Base-by-base conservation (phyloP, 2,888 invertebrate species). In the Odontomyia ornata region DNA sequence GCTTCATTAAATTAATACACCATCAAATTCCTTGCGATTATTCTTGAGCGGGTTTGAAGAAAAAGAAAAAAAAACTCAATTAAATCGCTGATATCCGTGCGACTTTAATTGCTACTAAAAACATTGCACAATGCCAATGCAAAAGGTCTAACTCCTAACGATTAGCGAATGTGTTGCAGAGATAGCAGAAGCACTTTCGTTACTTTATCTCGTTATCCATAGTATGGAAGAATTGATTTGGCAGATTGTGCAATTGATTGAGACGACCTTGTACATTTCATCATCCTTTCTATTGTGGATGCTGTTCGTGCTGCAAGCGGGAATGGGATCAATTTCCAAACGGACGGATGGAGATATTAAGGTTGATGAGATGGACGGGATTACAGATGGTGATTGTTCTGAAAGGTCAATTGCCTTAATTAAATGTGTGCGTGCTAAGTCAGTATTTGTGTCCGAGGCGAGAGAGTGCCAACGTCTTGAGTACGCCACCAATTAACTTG, bases 1-100 rank as follows among this genome's bases (percentile, higher is more conserved):
- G 36, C 65, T 65, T 65, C 65, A 65, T 65, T 65, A 65, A 65
- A 65, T 65, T 65, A 65, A 65, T 65, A 65, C 65, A 36, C 36
- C 36, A 36, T 65, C 18, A 65, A 65, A 65, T 65, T 1, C 27
- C n/a, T 36, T 30, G 65, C 36, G 15, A 65, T 36, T 1, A 36
- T 30, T 65, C 18, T 36, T 52, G 18, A 52, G 13, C 15, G 52
- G 7, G 4, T 52, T 15, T 25, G 23, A 23, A 7, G 60, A n/a
- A n/a, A n/a, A n/a, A n/a, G n/a, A n/a, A n/a, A n/a, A n/a, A n/a
- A 47, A 46, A 47, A 25, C 21, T 69, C 69, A 69, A 69, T 69
- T 25, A 69, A 18, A 69, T 46, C 23, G 47, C 5, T 47, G 69
- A 69, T 47, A 25, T 46, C 47, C 47, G n/a, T 25, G 47, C 1